Evolutionary conservation across 2,113 vertebrate species (phyloP), one percentile per base, ranked within the genome.

Genomic region (Rhinolophus ferrumequinum): DNA sequence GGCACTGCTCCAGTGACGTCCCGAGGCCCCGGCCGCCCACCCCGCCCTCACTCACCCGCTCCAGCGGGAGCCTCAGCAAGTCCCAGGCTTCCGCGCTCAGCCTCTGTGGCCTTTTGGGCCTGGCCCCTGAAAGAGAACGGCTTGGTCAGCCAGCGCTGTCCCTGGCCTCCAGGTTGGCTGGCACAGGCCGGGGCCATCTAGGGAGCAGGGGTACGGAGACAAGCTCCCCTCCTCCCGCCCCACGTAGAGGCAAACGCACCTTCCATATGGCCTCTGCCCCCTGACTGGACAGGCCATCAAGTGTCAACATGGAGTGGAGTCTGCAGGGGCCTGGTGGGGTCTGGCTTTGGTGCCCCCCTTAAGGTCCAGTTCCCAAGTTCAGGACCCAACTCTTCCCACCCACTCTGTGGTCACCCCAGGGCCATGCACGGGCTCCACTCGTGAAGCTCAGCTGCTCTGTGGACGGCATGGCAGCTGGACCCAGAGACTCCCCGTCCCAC

Each of bases 1-100:
- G 47, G 47, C 47, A 50, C 88, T 16, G 1, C 54, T 9, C 8
- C 0, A 3, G 14, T 2, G 33, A 11, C 19, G 1, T 52, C 11
- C 72, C 67, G 24, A 1, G 26, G 5, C 35, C 76, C 44, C 10
- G 0, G 21, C 67, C 9, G 0, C 15, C 26, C 0, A 0, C 56
- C 81, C 75, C 0, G 6, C 5, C 77, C 94, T 7, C 4, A 2
- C 98, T 98, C 95, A 99, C 99, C 99, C 99, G 99, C 80, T 99
- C 99, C 82, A 98, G 98, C 18, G 99, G 98, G 89, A 99, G 99
- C 79, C 99, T 99, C 98, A 99, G 99, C 73, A 99, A 97, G 38
- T 99, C 99, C 44, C 99, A 98, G 96, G 99, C 99, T 98, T 99
- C 99, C 95, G 99, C 99, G 88, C 99, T 99, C 98, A 98, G 99